These are phyloP conservation scores for Drosophila insularis DNA, from an alignment of 1,140 invertebrate genomes.

Conservation along the genomic window DNA sequence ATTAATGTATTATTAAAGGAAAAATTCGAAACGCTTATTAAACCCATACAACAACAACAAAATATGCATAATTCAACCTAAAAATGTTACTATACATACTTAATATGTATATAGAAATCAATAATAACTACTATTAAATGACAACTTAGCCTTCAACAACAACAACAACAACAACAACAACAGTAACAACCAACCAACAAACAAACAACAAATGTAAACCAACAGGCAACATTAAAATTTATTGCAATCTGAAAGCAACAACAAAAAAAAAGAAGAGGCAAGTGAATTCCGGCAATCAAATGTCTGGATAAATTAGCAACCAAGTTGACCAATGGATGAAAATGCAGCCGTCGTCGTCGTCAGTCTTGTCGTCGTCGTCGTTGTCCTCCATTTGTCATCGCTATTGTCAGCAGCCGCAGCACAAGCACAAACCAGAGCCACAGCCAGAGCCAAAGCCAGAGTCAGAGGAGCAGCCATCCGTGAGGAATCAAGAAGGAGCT, in stretches of 20 bases:
- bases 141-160: slow-evolving; percentile 52
- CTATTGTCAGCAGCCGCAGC: slow-evolving; percentile 54
- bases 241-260: background rate
- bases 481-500: slow-evolving; percentile 32
- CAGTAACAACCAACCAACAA: slow-evolving; percentile 25
- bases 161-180: slow-evolving; percentile 20
- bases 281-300: slow-evolving; percentile 64
- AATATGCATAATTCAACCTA: slow-evolving; percentile 39
- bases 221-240: background rate
- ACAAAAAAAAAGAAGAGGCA: background rate
- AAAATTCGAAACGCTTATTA: slow-evolving; percentile 28
- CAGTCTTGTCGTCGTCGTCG: slow-evolving; percentile 75
- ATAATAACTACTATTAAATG: slow-evolving; percentile 47
- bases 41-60: slow-evolving; percentile 18
- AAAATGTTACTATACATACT: slow-evolving; percentile 58
- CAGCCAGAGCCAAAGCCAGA: slow-evolving; percentile 25
- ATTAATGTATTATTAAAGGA: background rate
- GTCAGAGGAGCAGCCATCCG: slow-evolving; percentile 19
- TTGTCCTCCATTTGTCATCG: slow-evolving; percentile 78
- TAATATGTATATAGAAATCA: slow-evolving; percentile 58
- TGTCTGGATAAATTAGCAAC: slow-evolving; percentile 75
- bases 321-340: slow-evolving; percentile 81
- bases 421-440: slow-evolving; percentile 30
- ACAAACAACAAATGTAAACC: slow-evolving; percentile 8
- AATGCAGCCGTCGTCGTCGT: slow-evolving; percentile 82